Evolutionary conservation across 2,797 vertebrate genomes (phyloP), one percentile per base, ranked within the genome.

Genomic region (Rhadinocentrus ornatus): DNA sequence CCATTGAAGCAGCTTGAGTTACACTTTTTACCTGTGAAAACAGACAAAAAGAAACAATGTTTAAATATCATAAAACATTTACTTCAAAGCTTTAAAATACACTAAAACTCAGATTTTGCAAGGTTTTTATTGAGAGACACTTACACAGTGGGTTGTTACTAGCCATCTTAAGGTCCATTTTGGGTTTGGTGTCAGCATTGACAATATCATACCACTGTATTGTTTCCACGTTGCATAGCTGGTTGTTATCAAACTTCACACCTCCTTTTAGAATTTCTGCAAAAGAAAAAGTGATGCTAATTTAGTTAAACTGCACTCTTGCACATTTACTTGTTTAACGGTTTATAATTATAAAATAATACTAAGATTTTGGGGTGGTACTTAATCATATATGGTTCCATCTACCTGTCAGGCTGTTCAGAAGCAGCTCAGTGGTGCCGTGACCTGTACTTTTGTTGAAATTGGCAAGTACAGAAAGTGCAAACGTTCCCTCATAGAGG

Each of bases 181-280:
- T 85, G 55, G 88, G 89, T 39, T 91, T 86, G 35, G 41, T 90
- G 1, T 79, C 89, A 0, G 3, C 15, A 52, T 95, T 89, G 31
- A 98, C 81, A 13, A 99, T 97, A 73, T 99, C 98, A 1, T 81
- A 77, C 98, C 98, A 99, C 62, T 96, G 92, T 80, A 99, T 93
- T 10, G 95, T 96, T 29, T 97, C 94, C 84, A 96, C 80, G 24
- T 96, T 94, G 89, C 97, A 99, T 11, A 99, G 90, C 46, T 87
- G 90, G 80, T 97, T 96, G 59, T 55, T 92, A 54, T 65, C 77
- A 80, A 99, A 92, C 55, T 93, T 94, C 3, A 99, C 95, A 2
- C 96, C 96, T 29, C 98, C 98, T 27, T 91, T 94, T 48, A 99
- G 93, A 78, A 99, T 98, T 93, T 99, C 98, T 99, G 75, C 20